These are phyloP conservation scores for Hippocampus zosterae DNA, from an alignment of 2,113 vertebrate genomes.

Conservation along the genomic window DNA sequence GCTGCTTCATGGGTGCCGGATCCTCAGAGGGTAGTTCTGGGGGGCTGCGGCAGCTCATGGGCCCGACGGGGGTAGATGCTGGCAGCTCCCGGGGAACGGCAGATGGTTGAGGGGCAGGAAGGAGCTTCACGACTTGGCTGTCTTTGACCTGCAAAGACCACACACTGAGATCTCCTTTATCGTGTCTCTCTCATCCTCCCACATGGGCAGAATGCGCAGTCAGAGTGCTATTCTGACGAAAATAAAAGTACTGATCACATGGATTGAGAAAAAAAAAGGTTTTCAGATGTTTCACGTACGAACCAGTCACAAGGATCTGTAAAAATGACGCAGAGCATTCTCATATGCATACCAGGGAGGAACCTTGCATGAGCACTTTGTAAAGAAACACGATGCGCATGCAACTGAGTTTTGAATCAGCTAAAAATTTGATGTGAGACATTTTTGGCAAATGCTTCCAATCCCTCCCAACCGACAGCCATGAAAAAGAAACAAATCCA, in stretches of 20 bases:
- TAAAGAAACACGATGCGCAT: too few relatives aligned
- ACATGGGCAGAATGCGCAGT: neutral
- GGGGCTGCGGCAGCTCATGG: slow-evolving; percentile 30
- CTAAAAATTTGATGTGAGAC: too few relatives aligned
- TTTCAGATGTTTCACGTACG: neutral
- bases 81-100: slow-evolving; percentile 65
- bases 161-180: slow-evolving; percentile 19
- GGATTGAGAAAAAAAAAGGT: neutral
- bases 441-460: neutral
- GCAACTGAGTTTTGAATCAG: too few relatives aligned
- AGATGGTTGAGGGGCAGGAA: slow-evolving; percentile 65
- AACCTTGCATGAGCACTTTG: too few relatives aligned
- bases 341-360: too few relatives aligned
- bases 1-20: slow-evolving; percentile 41
- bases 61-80: slow-evolving; percentile 49
- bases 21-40: slow-evolving; percentile 16
- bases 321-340: too few relatives aligned
- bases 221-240: slow-evolving; percentile 7
- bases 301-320: neutral
- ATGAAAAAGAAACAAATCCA: slow-evolving; percentile 10
- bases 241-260: slow-evolving; percentile 10
- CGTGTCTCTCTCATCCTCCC: slow-evolving; percentile 10
- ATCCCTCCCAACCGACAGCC: neutral
- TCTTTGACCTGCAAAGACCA: slow-evolving; percentile 55
- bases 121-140: slow-evolving; percentile 53